Evolutionary conservation across 2,888 invertebrate species (phyloP), one percentile per base, ranked within the genome.

Genomic region (Rhamphomyia laevipes): DNA sequence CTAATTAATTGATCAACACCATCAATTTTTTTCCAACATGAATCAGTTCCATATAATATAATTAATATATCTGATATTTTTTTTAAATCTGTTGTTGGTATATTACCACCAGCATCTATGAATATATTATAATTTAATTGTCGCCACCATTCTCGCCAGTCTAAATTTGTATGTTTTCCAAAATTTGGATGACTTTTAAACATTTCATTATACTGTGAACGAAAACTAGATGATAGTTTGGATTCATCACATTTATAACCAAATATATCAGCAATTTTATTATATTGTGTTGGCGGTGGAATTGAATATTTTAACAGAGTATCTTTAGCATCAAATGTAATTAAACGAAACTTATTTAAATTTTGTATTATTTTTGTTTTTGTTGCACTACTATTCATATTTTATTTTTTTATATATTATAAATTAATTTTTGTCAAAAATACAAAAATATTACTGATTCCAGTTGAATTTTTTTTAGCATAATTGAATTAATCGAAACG

Each of bases 301-400:
- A 56, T 58, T 18, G 75, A 73, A 59, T 89, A 84, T 56, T 78
- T 77, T 13, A 94, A 67, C n/a, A 94, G 68, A 0, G 93, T 94
- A 57, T 88, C 88, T 3, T 90, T 93, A 47, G 87, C 82, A 67
- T 94, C 94, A 66, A 94, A 91, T 3, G 93, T 93, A 18, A 93
- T 75, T 54, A 88, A 57, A 2, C 63, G 64, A 54, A 71, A 68
- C 16, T 59, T 59, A 45, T 60, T 52, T 9, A 70, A 53, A 58
- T 70, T 70, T 37, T 56, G 56, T 16, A 59, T 23, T 37, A 66
- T 61, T 49, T 61, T 60, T 35, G 51, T 51, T 31, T 27, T 27
- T 6, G 23, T 27, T 27, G 7, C 23, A 27, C 23, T 27, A 27
- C 23, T 27, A 27, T 27, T 27, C 23, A 27, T 27, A 27, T 27